Evolutionary conservation across 2,113 vertebrate genomes (phyloP).

Genomic region (Gracilinanus agilis): DNA sequence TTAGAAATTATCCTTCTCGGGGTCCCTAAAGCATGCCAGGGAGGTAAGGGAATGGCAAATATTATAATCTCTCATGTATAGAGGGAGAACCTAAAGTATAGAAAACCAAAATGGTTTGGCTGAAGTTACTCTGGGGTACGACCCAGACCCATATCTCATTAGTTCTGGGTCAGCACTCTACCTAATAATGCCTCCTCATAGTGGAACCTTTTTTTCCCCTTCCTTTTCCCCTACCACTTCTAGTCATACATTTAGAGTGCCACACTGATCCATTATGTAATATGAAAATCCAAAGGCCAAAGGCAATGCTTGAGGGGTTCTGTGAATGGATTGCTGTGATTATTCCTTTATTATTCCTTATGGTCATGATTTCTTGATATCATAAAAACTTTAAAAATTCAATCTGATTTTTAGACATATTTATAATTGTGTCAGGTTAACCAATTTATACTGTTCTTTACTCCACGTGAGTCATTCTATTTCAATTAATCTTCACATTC

Average conservation of each 20-base stretch:
- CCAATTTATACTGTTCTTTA: slow-evolving; percentile 37
- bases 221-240: not conserved
- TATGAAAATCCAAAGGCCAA: slow-evolving; percentile 24
- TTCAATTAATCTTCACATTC: not conserved
- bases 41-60: slow-evolving; percentile 21
- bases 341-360: not conserved
- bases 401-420: not conserved
- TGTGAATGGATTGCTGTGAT: not conserved
- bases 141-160: slow-evolving; percentile 43
- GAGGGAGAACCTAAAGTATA: slow-evolving; percentile 23
- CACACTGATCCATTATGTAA: not conserved
- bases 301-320: not conserved
- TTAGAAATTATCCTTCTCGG: slow-evolving; percentile 12
- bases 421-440: not conserved
- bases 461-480: not conserved
- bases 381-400: slow-evolving; percentile 40
- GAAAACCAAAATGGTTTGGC: slow-evolving; percentile 57
- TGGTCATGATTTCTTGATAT: not conserved
- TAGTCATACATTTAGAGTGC: not conserved
- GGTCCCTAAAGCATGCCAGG: slow-evolving; percentile 17
- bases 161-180: slow-evolving; percentile 65
- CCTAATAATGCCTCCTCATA: slow-evolving; percentile 11
- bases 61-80: slow-evolving; percentile 38
- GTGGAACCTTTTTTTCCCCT: slow-evolving; percentile 10
- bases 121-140: slow-evolving; percentile 42